Evolutionary conservation across 2,113 vertebrate species (phyloP).

Genomic region (Willisornis vidua): DNA sequence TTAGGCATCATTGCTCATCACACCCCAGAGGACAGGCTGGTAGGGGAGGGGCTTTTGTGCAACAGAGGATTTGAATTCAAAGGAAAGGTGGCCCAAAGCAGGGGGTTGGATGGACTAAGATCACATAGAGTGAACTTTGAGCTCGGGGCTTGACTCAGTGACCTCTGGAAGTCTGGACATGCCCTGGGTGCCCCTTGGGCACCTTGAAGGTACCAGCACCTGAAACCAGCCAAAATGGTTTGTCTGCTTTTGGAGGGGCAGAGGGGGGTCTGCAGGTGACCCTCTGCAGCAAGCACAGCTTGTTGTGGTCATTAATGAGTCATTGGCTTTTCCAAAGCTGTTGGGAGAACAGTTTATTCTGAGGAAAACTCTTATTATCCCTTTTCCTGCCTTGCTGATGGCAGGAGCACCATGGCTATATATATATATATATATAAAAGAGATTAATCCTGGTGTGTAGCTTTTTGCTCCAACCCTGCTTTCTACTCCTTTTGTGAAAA

Average conservation of each 20-base stretch:
- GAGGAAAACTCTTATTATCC: not conserved
- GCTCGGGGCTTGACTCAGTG: not conserved
- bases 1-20: not conserved
- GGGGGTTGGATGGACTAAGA: not conserved
- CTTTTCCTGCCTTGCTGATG: not conserved
- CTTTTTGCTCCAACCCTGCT: conserved; percentile 35
- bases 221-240: accelerated
- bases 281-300: not conserved
- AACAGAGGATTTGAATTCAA: not conserved
- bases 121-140: not conserved
- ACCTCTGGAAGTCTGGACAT: not conserved
- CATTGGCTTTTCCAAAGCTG: not conserved
- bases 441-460: not conserved
- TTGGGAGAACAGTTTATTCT: not conserved
- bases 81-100: not conserved
- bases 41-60: not conserved
- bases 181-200: not conserved
- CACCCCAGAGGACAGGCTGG: accelerated
- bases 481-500: conserved; percentile 43
- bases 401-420: not conserved
- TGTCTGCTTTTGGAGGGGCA: not conserved
- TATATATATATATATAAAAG: accelerated
- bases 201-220: not conserved
- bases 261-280: not conserved
- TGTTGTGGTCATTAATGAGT: not conserved